These are phyloP conservation scores for Sycophila texana DNA, from an alignment of 2,888 invertebrate genomes.

Conservation along the genomic window DNA sequence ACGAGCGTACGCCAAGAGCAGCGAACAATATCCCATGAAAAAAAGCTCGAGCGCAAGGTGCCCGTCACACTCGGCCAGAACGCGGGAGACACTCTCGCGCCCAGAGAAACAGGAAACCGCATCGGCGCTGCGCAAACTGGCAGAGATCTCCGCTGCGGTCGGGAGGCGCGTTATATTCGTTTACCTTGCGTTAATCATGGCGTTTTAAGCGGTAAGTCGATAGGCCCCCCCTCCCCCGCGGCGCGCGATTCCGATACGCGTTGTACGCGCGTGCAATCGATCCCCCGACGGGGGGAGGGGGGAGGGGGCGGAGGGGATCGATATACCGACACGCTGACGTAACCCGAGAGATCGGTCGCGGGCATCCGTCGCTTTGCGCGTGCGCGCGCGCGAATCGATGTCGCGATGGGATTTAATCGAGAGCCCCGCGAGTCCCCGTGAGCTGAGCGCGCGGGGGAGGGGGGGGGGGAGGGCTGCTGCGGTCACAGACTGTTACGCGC, in stretches of 20 bases:
- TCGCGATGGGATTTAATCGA: constrained; percentile 45
- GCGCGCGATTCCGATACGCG: constrained; percentile 29
- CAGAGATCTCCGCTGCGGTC: constrained; percentile 66
- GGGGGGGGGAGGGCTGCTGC: not conserved
- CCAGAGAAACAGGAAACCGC: constrained; percentile 43
- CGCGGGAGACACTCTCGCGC: constrained; percentile 7
- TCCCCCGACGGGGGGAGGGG: constrained; percentile 69
- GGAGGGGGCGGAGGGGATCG: constrained; percentile 16
- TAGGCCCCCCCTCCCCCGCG: constrained; percentile 58
- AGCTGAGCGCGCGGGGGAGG: constrained; percentile 27
- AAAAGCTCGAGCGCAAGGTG: constrained; percentile 6
- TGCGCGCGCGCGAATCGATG: constrained; percentile 31
- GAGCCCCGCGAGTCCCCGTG: constrained; percentile 39
- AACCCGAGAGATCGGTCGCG: constrained; percentile 58
- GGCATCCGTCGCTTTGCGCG: constrained; percentile 20
- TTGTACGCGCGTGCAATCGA: constrained; percentile 69
- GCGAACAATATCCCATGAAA: not conserved
- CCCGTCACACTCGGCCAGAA: not conserved
- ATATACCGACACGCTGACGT: constrained; percentile 56
- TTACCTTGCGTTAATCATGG: constrained; percentile 75
- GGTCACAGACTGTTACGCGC: too few relatives aligned
- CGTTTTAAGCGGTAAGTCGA: constrained; percentile 73
- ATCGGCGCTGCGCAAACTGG: not conserved
- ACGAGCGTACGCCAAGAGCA: not conserved
- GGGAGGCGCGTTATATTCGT: constrained; percentile 73